phyloP scores from a whole-genome alignment of 2,113 vertebrate species.

The Grus americana region DNA sequence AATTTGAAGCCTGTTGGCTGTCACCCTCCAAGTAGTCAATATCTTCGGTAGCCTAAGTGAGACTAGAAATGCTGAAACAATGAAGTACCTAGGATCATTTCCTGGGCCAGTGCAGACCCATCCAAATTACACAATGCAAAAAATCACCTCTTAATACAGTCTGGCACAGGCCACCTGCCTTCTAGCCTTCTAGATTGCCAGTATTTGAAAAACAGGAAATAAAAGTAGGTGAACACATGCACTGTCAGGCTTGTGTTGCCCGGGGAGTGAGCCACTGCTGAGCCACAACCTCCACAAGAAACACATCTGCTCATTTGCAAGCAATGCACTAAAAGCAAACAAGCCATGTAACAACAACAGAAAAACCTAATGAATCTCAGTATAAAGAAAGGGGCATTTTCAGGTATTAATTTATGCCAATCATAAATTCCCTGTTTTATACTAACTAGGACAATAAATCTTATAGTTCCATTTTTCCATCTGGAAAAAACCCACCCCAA shows the following conservation, averaged over 20 bases:
- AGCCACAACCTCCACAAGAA: background rate
- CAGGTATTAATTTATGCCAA: background rate
- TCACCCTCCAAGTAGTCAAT: background rate
- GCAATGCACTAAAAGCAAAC: background rate
- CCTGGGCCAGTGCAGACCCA: background rate
- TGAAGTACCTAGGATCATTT: background rate
- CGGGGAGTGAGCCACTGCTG: background rate
- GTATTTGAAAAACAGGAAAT: background rate
- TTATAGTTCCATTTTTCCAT: background rate
- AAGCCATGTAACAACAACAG: background rate
- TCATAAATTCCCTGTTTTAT: background rate
- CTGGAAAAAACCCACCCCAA: background rate
- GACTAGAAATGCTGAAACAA: background rate
- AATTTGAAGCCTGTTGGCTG: background rate
- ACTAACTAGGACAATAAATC: background rate
- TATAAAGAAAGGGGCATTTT: background rate
- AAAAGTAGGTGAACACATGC: background rate
- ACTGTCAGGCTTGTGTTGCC: background rate
- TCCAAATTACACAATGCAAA: background rate
- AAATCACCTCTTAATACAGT: background rate
- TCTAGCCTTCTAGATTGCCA: background rate
- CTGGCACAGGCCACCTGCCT: background rate
- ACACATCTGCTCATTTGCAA: background rate
- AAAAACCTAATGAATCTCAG: background rate
- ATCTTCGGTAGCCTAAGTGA: fast-evolving